Evolutionary conservation across 2,113 vertebrate species (phyloP), one percentile per base, ranked within the genome.

Genomic region (Asarcornis scutulata): DNA sequence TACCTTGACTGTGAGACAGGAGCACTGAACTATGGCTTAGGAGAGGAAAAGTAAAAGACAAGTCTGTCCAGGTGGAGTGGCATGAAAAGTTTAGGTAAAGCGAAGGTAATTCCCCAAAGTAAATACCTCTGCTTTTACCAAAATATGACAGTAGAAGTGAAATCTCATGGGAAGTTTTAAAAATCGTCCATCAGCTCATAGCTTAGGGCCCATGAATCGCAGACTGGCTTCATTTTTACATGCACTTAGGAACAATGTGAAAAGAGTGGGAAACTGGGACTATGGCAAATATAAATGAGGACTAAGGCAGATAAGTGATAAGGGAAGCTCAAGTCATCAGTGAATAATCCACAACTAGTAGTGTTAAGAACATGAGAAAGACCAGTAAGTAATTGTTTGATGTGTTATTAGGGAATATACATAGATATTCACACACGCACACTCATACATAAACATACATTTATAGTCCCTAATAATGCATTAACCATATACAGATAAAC

Each of bases 401-500:
- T 40, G 36, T 17, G 3, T 13, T 69, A 29, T 31, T 53, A 23
- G 27, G 59, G 76, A 86, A 66, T 40, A 31, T 6, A 22, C 17
- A 48, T 48, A 84, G 48, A 73, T 56, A 56, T 13, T 75, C 56
- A 72, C 12, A 26, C 15, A 34, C 5, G 9, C 15, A 44, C 72
- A 42, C 16, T 66, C 27, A 66, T n/a, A 22, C 50, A 42, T n/a
- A 89, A 50, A 63, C 36, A 60, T 25, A 31, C 17, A 15, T 73
- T 84, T 89, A 53, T 64, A 79, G 58, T 92, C 53, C 34, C 71
- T 91, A 95, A 91, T 36, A 84, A 87, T 11, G 3, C 12, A 95
- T 78, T 91, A 93, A 60, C 53, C 53, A 34, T 56, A 16, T 25
- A 59, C 0, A 94, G 94, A 94, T 93, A 86, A 94, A 75, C 76